Evolutionary conservation across 92 coral and sea anemone species (phyloP).

Genomic region (Epizoanthus ramosus): DNA sequence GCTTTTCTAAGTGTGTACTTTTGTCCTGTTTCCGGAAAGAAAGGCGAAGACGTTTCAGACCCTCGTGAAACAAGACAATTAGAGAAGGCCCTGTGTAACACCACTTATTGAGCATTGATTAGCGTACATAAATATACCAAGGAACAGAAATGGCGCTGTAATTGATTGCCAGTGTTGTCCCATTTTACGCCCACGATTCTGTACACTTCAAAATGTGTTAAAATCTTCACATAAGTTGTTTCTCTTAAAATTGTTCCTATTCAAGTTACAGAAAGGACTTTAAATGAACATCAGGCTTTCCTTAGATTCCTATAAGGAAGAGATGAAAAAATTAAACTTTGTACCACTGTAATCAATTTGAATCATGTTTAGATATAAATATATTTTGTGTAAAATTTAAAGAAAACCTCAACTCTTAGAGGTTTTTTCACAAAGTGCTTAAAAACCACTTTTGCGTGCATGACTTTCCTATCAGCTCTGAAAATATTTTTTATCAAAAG

Average conservation of each 20-base stretch:
- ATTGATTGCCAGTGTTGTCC: conserved; percentile 1
- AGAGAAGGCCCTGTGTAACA: background rate
- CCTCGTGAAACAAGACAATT: background rate
- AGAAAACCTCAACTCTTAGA: background rate
- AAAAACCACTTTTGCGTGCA: background rate
- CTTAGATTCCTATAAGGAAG: too few relatives aligned
- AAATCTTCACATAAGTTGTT: conserved; percentile 1
- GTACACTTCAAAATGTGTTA: conserved; percentile 4
- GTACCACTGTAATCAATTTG: background rate
- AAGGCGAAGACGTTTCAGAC: background rate
- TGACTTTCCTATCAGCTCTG: background rate
- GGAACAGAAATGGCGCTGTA: conserved; percentile 1
- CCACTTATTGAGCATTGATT: background rate
- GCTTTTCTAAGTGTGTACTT: background rate
- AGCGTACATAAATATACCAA: conserved; percentile 6
- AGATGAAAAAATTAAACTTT: background rate
- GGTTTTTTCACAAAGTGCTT: background rate
- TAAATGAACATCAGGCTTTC: background rate
- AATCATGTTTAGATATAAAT: background rate
- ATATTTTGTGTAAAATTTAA: too few relatives aligned
- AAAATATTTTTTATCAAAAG: background rate
- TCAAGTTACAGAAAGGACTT: background rate
- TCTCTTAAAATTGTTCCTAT: background rate
- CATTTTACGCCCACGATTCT: background rate
- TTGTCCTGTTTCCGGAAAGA: background rate